These are phyloP conservation scores for Dichetophora obliterata DNA, from an alignment of 2,888 invertebrate species.

Conservation along the genomic window DNA sequence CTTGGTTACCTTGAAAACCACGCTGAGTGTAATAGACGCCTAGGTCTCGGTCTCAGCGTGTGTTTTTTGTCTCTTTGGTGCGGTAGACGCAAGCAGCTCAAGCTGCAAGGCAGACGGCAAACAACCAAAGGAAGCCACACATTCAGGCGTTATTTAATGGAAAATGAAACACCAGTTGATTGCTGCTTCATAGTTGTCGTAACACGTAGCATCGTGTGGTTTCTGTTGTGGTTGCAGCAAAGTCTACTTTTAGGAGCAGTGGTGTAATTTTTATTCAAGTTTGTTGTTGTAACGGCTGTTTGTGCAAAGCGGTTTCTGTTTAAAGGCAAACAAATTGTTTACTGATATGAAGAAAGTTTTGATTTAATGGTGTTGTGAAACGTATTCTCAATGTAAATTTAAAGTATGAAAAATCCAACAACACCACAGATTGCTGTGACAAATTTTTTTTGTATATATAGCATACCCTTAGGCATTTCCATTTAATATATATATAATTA, in stretches of 20 bases:
- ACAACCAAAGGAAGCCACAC: background rate
- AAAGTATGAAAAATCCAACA: no score
- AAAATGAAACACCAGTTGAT: constrained; percentile 66
- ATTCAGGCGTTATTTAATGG: constrained; percentile 50
- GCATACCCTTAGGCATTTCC: background rate
- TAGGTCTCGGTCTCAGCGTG: constrained; percentile 2
- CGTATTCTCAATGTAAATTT: no score
- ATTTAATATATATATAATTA: no score
- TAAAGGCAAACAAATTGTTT: constrained; percentile 18
- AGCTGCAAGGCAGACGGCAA: background rate
- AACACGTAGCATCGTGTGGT: constrained; percentile 24
- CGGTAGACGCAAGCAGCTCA: background rate
- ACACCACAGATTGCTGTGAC: no score
- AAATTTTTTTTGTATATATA: no score
- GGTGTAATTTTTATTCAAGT: background rate
- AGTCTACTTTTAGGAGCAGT: constrained; percentile 20
- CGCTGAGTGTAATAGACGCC: constrained; percentile 34
- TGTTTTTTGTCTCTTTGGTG: constrained; percentile 28
- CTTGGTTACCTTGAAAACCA: constrained; percentile 46
- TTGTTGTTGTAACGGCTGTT: constrained; percentile 13
- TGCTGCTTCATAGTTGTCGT: constrained; percentile 45
- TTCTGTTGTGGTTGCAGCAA: constrained; percentile 11
- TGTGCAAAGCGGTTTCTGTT: constrained; percentile 17
- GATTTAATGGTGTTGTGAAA: background rate
- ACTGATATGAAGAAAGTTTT: background rate